Evolutionary conservation across 2,113 vertebrate genomes (phyloP).

Genomic region (Phasianus colchicus): DNA sequence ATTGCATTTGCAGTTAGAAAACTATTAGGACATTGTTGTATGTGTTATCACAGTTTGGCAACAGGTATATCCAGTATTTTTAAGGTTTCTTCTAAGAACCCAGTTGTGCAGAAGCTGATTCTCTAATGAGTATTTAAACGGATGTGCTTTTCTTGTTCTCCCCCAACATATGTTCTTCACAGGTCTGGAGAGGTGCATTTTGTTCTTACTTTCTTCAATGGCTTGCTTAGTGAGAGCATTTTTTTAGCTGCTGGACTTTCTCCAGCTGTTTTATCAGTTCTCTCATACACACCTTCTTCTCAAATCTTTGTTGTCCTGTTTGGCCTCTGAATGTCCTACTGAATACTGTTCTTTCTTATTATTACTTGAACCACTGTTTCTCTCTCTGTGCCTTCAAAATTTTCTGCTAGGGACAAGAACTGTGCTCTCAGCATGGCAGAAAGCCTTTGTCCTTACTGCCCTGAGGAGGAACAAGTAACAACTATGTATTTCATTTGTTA

Average conservation of each 20-base stretch:
- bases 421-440: not conserved
- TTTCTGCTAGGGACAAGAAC: not conserved
- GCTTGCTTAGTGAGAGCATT: not conserved
- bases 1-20: not conserved
- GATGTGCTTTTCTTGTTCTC: not conserved
- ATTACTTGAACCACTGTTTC: not conserved
- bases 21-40: not conserved
- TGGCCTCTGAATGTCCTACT: not conserved
- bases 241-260: not conserved
- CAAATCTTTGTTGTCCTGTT: not conserved
- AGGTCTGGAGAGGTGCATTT: not conserved
- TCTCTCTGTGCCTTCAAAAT: not conserved
- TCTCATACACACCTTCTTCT: not conserved
- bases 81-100: not conserved
- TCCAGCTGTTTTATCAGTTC: not conserved
- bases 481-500: not conserved
- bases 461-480: not conserved
- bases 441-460: not conserved
- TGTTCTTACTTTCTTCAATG: not conserved
- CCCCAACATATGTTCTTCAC: not conserved
- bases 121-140: not conserved
- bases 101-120: not conserved
- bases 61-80: not conserved
- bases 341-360: constrained; percentile 3
- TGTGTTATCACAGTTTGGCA: not conserved